Evolutionary conservation across 2,888 invertebrate genomes (phyloP), one percentile per base, ranked within the genome.

Genomic region (Cephus pygmeus): DNA sequence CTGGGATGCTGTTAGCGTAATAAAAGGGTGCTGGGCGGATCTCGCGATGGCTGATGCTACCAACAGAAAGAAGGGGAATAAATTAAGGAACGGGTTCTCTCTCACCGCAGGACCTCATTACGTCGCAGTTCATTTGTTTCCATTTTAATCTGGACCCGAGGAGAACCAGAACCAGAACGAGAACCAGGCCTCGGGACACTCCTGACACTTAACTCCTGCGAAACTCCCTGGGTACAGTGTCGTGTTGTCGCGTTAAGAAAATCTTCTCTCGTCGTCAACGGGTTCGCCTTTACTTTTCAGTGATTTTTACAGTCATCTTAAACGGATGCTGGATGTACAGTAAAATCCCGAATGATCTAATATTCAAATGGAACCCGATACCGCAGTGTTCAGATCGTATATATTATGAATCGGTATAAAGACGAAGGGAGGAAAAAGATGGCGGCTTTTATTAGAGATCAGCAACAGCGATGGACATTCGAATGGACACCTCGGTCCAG

Each of bases 41-140:
- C 56, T 56, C 56, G 23, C 56, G 56, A 56, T 56, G 56, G 56
- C 56, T 56, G 56, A 56, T 56, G 56, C 56, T 56, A 56, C 56
- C 56, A 56, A 23, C 56, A 56, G 56, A 76, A 82, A 82, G 77
- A 77, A 78, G 84, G 85, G 84, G 89, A 89, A 90, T 90, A 90
- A 90, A 89, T 90, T 90, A 90, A 90, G 85, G 86, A 90, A 90
- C 90, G 87, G 87, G 90, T 90, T 90, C 87, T 87, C 85, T 85
- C 85, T 85, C 85, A 85, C 83, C 85, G 82, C 83, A 83, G 85
- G 86, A 87, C 87, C 88, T 90, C 89, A 89, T 90, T 90, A 90
- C 88, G 86, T 85, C 85, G 83, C 80, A 84, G 83, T 89, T 88
- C 86, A 87, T 89, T 90, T 90, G 88, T 89, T 90, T 88, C 86